Evolutionary conservation across 2,113 vertebrate genomes (phyloP).

Genomic region (Tapirus terrestris): DNA sequence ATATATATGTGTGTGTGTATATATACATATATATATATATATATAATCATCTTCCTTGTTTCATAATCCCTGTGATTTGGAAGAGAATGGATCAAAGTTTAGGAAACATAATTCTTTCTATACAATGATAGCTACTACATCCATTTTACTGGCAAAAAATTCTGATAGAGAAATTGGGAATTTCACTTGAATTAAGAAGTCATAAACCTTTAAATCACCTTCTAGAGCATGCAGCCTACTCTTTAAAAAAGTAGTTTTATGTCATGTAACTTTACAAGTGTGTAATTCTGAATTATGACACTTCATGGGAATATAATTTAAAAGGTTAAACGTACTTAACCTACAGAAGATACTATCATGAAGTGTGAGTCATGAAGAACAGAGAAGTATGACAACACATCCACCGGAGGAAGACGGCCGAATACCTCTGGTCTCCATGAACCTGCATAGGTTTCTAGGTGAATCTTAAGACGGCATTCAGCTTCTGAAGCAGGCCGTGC

Average conservation of each 20-base stretch:
- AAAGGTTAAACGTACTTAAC: neutral
- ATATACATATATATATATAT: too few relatives aligned
- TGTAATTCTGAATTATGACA: neutral
- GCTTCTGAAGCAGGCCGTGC: neutral
- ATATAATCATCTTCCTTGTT: neutral
- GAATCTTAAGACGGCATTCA: neutral
- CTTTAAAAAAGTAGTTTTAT: neutral
- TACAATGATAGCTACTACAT: neutral
- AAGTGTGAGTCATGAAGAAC: neutral
- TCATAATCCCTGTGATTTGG: neutral
- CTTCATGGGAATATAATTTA: neutral
- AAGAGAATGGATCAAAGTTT: neutral
- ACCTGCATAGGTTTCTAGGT: neutral
- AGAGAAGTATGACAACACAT: neutral
- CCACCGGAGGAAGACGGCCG: neutral
- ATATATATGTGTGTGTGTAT: neutral
- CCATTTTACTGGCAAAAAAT: neutral
- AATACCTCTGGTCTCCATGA: neutral
- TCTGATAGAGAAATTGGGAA: slow-evolving; percentile 4
- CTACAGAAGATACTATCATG: neutral
- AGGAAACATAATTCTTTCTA: neutral
- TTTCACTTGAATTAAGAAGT: neutral
- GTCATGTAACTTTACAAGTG: neutral
- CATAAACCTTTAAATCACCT: neutral
- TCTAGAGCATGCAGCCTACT: neutral